phyloP scores from a whole-genome alignment of 1,140 invertebrate genomes.

The Dufourea novaeangliae region DNA sequence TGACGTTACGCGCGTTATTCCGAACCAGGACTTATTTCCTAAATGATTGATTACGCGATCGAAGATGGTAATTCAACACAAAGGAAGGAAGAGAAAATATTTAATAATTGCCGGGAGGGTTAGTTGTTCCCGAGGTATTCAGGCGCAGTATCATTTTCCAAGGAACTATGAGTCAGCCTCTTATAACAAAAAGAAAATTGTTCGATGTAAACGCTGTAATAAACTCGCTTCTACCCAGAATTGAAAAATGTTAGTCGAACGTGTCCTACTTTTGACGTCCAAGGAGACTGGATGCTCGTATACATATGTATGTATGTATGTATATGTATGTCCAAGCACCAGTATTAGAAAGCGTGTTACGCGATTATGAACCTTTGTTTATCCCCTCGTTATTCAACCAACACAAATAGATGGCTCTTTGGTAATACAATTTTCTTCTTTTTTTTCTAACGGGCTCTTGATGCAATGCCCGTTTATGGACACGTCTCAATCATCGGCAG shows the following conservation, averaged over 20 bases:
- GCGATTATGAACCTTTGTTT: slow-evolving; percentile 58
- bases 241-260: slow-evolving; percentile 31
- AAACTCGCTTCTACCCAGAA: background rate
- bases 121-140: slow-evolving; percentile 1
- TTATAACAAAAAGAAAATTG: background rate
- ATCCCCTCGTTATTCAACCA: slow-evolving; percentile 54
- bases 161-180: background rate
- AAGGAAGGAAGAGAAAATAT: background rate
- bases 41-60: no score
- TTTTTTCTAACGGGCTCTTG: slow-evolving; percentile 23
- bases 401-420: slow-evolving; percentile 48
- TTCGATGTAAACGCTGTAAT: background rate
- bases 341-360: slow-evolving; percentile 71
- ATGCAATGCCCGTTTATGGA: slow-evolving; percentile 32
- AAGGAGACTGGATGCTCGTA: slow-evolving; percentile 24
- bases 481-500: background rate
- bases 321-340: slow-evolving; percentile 25
- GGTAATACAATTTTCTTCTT: slow-evolving; percentile 58
- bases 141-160: background rate
- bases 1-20: no score
- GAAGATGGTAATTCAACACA: background rate
- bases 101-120: background rate
- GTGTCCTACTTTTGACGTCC: slow-evolving; percentile 25
- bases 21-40: background rate
- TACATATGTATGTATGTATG: background rate